Evolutionary conservation across 2,888 invertebrate genomes (phyloP), one percentile per base, ranked within the genome.

Genomic region (Cephus spinipes): DNA sequence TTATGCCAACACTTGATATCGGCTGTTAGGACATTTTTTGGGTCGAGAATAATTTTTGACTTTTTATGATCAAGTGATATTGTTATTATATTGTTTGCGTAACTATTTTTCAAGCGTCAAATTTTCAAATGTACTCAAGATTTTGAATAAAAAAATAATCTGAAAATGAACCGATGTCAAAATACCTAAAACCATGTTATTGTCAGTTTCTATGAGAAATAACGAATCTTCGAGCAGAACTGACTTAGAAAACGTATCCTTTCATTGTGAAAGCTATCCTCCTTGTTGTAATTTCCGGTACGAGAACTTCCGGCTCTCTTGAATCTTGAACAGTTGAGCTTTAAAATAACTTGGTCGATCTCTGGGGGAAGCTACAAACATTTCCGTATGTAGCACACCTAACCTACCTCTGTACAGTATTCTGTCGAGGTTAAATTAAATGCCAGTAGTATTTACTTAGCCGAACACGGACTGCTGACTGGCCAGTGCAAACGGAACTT

Each of bases 381-480:
- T 55, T 55, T 55, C 55, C 55, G 55, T 55, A 55, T 55, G 55
- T 1, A 55, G 55, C 55, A 55, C 55, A 55, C 55, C 55, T 55
- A 23, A 55, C 55, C 55, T 6, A 55, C 55, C 23, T 55, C 23
- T 55, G 23, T 68, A 31, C 74, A 11, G 36, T 23, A 31, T 34
- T 36, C 74, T 71, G 69, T n/a, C 40, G 73, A 73, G 40, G 31
- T 73, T 33, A 32, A 76, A 76, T 73, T 76, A 76, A 73, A 76
- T 76, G 34, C 73, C 71, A n/a, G 71, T 40, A 32, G 32, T 40
- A 73, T 76, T 76, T 73, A 55, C 35, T 76, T 76, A 34, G 73
- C 34, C 33, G 71, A 55, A 73, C 31, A 69, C n/a, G 9, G 55
- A 23, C 55, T 55, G 55, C 55, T 23, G 55, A 23, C 55, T 55